Base-by-base conservation (phyloP, 2,888 invertebrate species). In the Melieria omissa region DNA sequence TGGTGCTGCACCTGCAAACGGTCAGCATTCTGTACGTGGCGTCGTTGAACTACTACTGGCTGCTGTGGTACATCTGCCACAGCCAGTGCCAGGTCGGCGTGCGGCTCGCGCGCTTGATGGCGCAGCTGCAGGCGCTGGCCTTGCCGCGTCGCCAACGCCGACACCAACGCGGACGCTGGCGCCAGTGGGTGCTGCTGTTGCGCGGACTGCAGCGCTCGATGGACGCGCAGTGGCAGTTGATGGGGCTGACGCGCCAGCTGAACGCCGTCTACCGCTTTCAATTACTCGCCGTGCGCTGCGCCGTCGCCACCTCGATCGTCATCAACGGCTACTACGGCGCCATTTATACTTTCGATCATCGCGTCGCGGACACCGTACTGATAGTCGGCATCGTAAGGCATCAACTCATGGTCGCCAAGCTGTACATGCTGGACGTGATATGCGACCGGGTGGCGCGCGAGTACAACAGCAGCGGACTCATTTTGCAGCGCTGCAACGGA, bases 211-310 rank as follows among this genome's bases (percentile, higher is more conserved):
- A 55, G 4, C 46, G 45, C 46, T 46, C 54, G 10, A 6, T 69
- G 9, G 45, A 45, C 14, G 62, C 44, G n/a, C 68, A 69, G n/a
- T 69, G 68, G 68, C 62, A 69, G 44, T 12, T 69, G 54, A 44
- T 62, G 10, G 44, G 44, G 12, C 29, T 69, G 54, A 54, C 45
- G 55, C 54, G 45, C 7, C 7, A 29, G 16, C 41, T 69, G 29
- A 62, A 54, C 45, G 54, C 4, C 5, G 54, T 49, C 16, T 69
- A 69, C 45, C 12, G 61, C 45, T 62, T 49, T n/a, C 52, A 49
- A 10, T 7, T 55, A 6, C 1, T 69, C 7, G 61, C 61, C 4
- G 44, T 52, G 4, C 52, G 60, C 3, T 4, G 29, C 12, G 68
- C 60, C 5, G 12, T 16, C 14, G n/a, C 45, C 29, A 29, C 45